Base-by-base conservation (phyloP, 1,140 invertebrate genomes). In the Ostrea denselamellosa region DNA sequence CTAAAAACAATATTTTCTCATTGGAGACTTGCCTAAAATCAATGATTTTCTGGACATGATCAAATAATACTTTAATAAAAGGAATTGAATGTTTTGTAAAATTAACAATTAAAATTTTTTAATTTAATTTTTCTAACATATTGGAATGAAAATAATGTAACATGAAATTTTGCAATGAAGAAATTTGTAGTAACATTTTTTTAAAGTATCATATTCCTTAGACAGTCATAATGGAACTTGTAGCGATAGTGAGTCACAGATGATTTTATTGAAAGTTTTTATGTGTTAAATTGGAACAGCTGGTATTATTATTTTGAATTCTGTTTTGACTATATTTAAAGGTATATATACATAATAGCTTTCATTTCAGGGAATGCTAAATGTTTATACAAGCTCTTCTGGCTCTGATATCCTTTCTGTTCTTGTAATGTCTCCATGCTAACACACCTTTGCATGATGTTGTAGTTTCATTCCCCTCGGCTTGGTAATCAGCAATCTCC, bases 401-500 rank as follows among this genome's bases (percentile, higher is more conserved):
- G 8, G 10, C n/a, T n/a, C 22, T 25, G 7, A 2, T 4, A 9
- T 0, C 9, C 22, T 81, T 34, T 19, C 10, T 34, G 9, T 0
- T 14, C 10, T 8, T 83, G 25, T 22, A 19, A 52, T 0, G 19
- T 53, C 44, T 53, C 53, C 53, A 52, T 83, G 82, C 82, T 83
- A 53, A 53, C 82, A 53, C 17, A 53, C 82, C 53, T 54, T 83
- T 83, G 44, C 82, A 83, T 83, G 82, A 83, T 83, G 44, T 83
- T 53, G 82, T 53, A 83, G 51, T 83, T 53, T 83, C 53, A 83
- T 83, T 52, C 82, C 82, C 52, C 82, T 83, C 19, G 53, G 51
- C 82, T 53, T 83, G 82, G 82, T 83, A 22, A 83, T 83, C 44
- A 83, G 22, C 82, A 83, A 83, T 28, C 44, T 83, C 53, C 82